These are phyloP conservation scores for Penaeus chinensis DNA, from an alignment of 1,140 invertebrate species.

Conservation along the genomic window DNA sequence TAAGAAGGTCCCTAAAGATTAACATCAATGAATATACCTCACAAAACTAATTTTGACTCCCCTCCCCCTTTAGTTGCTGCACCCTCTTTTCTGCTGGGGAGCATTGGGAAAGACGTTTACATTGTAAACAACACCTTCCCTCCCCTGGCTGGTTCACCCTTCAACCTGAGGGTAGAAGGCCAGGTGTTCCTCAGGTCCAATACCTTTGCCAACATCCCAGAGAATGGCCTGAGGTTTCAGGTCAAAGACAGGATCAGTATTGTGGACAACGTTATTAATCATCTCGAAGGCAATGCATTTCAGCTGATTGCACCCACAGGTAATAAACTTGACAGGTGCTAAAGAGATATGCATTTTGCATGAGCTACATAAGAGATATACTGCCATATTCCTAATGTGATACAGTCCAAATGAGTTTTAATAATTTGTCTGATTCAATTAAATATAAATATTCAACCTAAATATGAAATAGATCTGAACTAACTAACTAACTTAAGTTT, in stretches of 20 bases:
- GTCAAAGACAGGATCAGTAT: constrained; percentile 22
- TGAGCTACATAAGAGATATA: too few relatives aligned
- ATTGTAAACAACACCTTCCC: constrained; percentile 47
- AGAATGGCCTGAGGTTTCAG: constrained; percentile 21
- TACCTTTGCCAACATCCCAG: constrained; percentile 29
- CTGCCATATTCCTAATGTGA: too few relatives aligned
- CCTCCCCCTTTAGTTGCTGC: neutral
- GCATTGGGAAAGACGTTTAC: constrained; percentile 23
- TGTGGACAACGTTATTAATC: constrained; percentile 6
- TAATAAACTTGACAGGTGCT: neutral
- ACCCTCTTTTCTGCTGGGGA: constrained; percentile 28
- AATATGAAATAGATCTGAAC: too few relatives aligned
- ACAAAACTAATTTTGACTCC: too few relatives aligned
- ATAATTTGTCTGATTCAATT: too few relatives aligned
- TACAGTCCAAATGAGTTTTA: too few relatives aligned
- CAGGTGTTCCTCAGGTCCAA: constrained; percentile 19
- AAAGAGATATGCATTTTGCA: neutral
- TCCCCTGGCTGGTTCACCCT: constrained; percentile 19
- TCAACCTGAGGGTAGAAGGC: constrained; percentile 13
- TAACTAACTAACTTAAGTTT: too few relatives aligned
- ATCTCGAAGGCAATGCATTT: constrained; percentile 31
- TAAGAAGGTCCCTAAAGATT: too few relatives aligned
- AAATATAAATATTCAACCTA: too few relatives aligned
- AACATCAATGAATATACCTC: too few relatives aligned
- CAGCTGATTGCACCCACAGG: constrained; percentile 25